Percentiles rank a stretch among this genome's conserved stretches.
Conservation (phyloP, 2,888 invertebrate genomes). For the Periphyllus acericola region DNA sequence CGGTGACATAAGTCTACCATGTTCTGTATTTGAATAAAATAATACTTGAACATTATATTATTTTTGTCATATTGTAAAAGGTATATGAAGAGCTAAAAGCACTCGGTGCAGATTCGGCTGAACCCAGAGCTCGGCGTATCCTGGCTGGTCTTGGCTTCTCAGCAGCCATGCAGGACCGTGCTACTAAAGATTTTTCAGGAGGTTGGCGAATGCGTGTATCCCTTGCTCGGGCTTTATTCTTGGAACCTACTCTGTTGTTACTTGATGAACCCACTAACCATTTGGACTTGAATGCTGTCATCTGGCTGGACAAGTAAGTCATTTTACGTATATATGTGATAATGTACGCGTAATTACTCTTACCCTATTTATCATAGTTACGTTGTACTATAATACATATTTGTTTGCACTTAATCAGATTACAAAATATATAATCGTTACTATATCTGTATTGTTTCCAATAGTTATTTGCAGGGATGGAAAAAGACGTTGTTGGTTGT, state of each 20-base stretch:
- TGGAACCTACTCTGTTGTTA: conserved; percentile 75
- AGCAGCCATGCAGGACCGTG: conserved; percentile 77
- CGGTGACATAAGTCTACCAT: background rate
- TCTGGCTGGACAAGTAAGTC: conserved; percentile 97
- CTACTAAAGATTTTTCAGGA: conserved; percentile 76
- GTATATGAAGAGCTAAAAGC: conserved; percentile 95
- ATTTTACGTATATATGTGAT: background rate
- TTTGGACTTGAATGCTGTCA: conserved; percentile 89
- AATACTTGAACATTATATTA: background rate
- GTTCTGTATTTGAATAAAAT: background rate
- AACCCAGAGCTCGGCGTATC: conserved; percentile 94
- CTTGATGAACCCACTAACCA: conserved; percentile 78
- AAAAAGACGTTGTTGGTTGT: conserved; percentile 98
- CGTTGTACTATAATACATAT: background rate
- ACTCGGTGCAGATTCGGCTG: conserved; percentile 97
- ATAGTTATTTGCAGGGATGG: conserved; percentile 94
- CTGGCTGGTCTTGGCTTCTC: conserved; percentile 96
- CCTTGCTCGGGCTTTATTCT: conserved; percentile 74
- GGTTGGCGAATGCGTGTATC: conserved; percentile 80
- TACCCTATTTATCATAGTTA: no score
- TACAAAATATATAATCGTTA: no score
- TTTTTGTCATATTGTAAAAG: conserved; percentile 67
- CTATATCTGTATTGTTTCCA: conserved; percentile 64
- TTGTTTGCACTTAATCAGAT: no score
- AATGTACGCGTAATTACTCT: no score